These are phyloP conservation scores for Hemiscyllium ocellatum DNA, from an alignment of 2,113 vertebrate genomes.

Conservation along the genomic window DNA sequence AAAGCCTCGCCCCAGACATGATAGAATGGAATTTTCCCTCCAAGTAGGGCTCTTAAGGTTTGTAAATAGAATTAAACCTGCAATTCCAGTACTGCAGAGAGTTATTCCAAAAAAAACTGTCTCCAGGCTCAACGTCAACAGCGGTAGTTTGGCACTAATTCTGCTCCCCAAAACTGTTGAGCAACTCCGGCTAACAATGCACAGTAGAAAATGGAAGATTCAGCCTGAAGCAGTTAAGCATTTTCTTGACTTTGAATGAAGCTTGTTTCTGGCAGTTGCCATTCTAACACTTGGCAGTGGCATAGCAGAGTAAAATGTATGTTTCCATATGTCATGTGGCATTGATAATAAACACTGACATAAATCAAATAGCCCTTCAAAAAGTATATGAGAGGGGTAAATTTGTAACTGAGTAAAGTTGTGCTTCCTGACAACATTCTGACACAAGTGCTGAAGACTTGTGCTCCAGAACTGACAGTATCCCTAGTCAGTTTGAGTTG, in stretches of 20 bases:
- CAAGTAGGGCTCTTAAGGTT: background rate
- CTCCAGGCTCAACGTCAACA: background rate
- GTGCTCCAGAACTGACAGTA: too few species aligned
- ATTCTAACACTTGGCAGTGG: too few species aligned
- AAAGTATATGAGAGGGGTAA: too few species aligned
- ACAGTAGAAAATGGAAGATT: background rate
- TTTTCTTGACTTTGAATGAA: background rate
- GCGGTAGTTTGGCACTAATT: background rate
- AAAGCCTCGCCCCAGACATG: background rate
- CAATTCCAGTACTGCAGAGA: background rate
- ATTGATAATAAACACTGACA: too few species aligned
- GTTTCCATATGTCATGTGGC: too few species aligned
- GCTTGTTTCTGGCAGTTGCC: background rate
- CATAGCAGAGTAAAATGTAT: too few species aligned
- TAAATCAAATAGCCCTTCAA: too few species aligned
- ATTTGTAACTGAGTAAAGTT: too few species aligned
- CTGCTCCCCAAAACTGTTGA: background rate
- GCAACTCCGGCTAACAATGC: background rate
- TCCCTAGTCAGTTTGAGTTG: too few species aligned
- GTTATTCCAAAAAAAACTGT: background rate
- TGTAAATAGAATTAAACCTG: background rate
- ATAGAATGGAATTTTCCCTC: background rate
- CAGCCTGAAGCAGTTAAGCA: background rate
- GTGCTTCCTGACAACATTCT: too few species aligned
- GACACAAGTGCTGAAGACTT: too few species aligned